Percentiles rank a stretch among this genome's conserved stretches.
These are phyloP conservation scores for Paedocypris micromegethes DNA, from an alignment of 2,797 vertebrate genomes.

Conservation along the genomic window DNA sequence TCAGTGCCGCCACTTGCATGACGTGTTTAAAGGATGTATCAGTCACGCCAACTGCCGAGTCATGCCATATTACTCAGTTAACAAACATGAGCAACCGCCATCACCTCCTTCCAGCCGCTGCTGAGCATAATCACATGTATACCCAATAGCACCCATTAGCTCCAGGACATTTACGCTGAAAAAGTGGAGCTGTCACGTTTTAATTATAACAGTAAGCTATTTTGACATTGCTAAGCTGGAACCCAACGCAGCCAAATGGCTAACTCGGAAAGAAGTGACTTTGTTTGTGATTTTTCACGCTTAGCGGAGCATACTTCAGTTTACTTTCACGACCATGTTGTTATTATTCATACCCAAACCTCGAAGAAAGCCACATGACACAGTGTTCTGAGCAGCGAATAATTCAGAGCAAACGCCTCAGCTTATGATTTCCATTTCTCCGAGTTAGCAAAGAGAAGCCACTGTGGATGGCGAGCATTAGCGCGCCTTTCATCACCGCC, in stretches of 20 bases:
- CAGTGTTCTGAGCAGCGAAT: constrained; percentile 12
- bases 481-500: constrained; percentile 27
- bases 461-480: constrained; percentile 21
- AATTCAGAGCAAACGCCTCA: constrained; percentile 8
- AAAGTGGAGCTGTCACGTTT: constrained; percentile 5
- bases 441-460: constrained; percentile 3
- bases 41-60: constrained; percentile 43
- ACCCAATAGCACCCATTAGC: constrained; percentile 11
- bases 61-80: constrained; percentile 47
- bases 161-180: constrained; percentile 18
- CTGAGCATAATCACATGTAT: constrained; percentile 10
- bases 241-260: constrained; percentile 18
- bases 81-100: constrained; percentile 39
- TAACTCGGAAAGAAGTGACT: neutral
- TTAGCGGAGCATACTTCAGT: constrained; percentile 8
- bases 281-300: constrained; percentile 6
- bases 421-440: neutral
- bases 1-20: constrained; percentile 35
- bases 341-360: neutral
- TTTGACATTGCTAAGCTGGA: constrained; percentile 8
- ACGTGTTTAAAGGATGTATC: constrained; percentile 42
- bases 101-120: constrained; percentile 1
- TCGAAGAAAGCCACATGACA: neutral
- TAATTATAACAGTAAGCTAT: constrained; percentile 7
- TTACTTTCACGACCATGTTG: neutral